Base-by-base conservation (phyloP, 2,113 vertebrate genomes). In the Ivindomyrus marchei region DNA sequence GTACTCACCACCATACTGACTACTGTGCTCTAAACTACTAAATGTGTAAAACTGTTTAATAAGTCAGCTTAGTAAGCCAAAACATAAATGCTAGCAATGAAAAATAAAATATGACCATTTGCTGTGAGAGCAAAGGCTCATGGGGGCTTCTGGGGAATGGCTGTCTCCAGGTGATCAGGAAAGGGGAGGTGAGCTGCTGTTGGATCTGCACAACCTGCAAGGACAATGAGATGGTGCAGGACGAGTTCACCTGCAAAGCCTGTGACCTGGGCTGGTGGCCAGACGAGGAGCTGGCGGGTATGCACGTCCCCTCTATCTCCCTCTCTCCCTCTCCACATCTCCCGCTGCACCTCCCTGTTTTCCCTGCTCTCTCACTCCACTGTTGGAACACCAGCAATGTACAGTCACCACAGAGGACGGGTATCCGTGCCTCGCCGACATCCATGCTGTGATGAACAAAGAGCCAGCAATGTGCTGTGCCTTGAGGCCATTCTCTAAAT, bases 181-280 rank as follows among this genome's bases (percentile, higher is more conserved):
- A 99, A 93, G 98, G 98, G 53, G 98, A 99, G 93, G 98, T 99
- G 93, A 99, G 98, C 91, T 99, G 98, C 95, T 99, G 99, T 90
- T 99, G 98, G 98, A 99, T 99, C 93, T 99, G 98, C 91, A 99
- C 98, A 1, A 97, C 97, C 36, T 99, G 99, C 92, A 99, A 99
- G 90, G 98, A 99, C 93, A 99, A 99, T 0, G 98, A 99, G 70
- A 96, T 93, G 7, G 98, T 99, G 92, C 98, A 98, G 94, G 98
- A 99, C 70, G 98, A 99, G 93, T 99, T 99, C 93, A 99, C 98
- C 1, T 99, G 98, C 94, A 98, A 97, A 93, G 98, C 98, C 1
- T 99, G 98, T 92, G 98, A 98, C 27, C 94, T 99, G 91, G 98
- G 98, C 77, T 99, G 98, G 98, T 99, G 98, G 98, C 98, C 98